Conservation (phyloP, 2,113 vertebrate species). For the Macheiramphus alcinus region DNA sequence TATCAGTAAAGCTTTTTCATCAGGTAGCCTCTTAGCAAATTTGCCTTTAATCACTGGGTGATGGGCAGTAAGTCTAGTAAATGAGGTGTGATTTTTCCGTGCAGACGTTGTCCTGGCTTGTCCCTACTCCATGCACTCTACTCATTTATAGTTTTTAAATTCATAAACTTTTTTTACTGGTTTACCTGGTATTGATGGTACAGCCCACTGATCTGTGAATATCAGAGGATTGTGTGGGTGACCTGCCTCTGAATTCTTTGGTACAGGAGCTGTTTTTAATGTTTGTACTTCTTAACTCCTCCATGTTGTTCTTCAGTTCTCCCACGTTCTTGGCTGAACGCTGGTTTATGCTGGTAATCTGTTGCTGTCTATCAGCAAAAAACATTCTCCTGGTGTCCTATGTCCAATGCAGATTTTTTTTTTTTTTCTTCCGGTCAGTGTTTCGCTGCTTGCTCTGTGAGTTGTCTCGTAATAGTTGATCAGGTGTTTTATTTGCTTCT, state of each 20-base stretch:
- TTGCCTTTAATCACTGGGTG: not conserved
- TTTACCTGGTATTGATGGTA: not conserved
- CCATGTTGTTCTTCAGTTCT: not conserved
- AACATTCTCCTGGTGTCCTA: not conserved
- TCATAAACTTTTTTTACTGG: not conserved
- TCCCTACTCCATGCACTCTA: not conserved
- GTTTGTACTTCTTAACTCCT: not conserved
- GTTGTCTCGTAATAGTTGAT: not conserved
- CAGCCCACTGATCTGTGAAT: not conserved
- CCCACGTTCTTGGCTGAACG: not conserved
- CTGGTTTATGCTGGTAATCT: not conserved
- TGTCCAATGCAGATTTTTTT: not conserved
- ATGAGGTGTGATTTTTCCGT: not conserved
- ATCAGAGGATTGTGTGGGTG: not conserved
- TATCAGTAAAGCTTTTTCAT: not conserved
- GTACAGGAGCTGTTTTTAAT: not conserved
- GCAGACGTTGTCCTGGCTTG: not conserved
- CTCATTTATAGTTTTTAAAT: not conserved
- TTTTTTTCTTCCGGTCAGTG: not conserved
- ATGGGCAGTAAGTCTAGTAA: not conserved
- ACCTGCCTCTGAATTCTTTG: not conserved
- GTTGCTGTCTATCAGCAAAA: slow-evolving; percentile 21
- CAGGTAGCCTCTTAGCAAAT: not conserved
- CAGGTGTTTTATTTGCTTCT: not conserved
- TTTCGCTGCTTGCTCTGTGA: not conserved